Base-by-base conservation (phyloP, 2,113 vertebrate species). In the Symphodus melops region DNA sequence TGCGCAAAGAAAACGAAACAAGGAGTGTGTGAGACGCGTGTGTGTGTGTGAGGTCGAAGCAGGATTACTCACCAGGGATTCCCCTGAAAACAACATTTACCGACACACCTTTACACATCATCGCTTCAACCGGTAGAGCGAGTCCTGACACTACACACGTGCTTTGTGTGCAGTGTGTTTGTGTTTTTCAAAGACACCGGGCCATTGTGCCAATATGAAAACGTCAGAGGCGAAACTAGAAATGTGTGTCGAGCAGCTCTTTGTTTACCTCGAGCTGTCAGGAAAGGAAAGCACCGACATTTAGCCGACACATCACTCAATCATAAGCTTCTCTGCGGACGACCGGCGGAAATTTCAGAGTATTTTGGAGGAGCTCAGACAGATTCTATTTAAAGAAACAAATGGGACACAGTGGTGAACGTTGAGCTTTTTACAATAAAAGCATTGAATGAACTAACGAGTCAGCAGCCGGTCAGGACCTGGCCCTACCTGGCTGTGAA, bases 1-100 rank as follows among this genome's bases (percentile, higher is more conserved):
- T 98, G 82, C 9, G 3, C 52, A 48, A 41, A 89, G 57, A 79
- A 74, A 89, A 84, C 11, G 41, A 84, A 89, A 84, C 63, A 74
- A 72, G 37, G 36, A 59, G 66, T 7, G 33, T 61, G 77, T 73
- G 75, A 75, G 21, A 73, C 58, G 84, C 72, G 70, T 53, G 70
- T 11, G 3, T 58, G 70, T 53, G 70, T 11, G 3, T 58, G 39
- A 64, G 8, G 8, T 70, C 4, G 12, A 20, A 1, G 23, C 41
- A 52, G 8, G 7, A 69, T 65, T 41, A 77, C 68, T 71, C 69
- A 71, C 0, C 0, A 54, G 70, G 81, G 59, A 13, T 75, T 23
- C n/a, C 65, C 80, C 16, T 8, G 28, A 13, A 14, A 48, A 42
- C 8, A 9, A 3, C n/a, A 9, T 67, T 68, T 81, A 68, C 37